A percentile compares a stretch with the other conserved stretches of the same genome.
Conservation (phyloP, 2,888 invertebrate species). For the Operophtera brumata region DNA sequence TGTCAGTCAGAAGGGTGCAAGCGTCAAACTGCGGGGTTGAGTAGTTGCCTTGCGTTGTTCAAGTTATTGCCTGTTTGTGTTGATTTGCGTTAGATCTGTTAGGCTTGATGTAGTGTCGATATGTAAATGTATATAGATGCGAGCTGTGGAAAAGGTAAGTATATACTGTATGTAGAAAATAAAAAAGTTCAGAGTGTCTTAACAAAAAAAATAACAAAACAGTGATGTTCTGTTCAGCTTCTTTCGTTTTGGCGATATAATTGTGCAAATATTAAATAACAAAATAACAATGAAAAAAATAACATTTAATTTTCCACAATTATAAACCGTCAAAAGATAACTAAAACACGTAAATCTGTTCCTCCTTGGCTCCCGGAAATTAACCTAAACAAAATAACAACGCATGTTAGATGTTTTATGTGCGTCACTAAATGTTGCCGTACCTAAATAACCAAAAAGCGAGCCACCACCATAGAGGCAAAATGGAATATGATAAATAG, state of each 20-base stretch:
- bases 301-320: slow-evolving; percentile 54
- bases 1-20: slow-evolving; percentile 65
- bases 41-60: slow-evolving; percentile 72
- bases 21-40: slow-evolving; percentile 65
- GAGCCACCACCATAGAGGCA: slow-evolving; percentile 62
- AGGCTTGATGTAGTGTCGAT: slow-evolving; percentile 75
- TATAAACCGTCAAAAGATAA: slow-evolving; percentile 44
- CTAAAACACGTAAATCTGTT: slow-evolving; percentile 46
- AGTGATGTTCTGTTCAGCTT: slow-evolving; percentile 65
- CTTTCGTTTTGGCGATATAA: slow-evolving; percentile 50
- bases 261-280: slow-evolving; percentile 57
- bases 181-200: slow-evolving; percentile 44
- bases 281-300: not conserved
- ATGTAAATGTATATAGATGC: slow-evolving; percentile 58
- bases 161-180: slow-evolving; percentile 50
- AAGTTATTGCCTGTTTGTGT: slow-evolving; percentile 66
- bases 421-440: slow-evolving; percentile 53
- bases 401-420: slow-evolving; percentile 67
- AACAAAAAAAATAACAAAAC: slow-evolving; percentile 45
- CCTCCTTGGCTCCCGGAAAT: slow-evolving; percentile 69
- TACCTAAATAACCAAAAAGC: slow-evolving; percentile 44
- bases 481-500: slow-evolving; percentile 57
- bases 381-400: slow-evolving; percentile 47
- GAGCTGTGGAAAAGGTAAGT: slow-evolving; percentile 61
- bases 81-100: slow-evolving; percentile 71